Evolutionary conservation across 2,888 invertebrate species (phyloP).

Genomic region (Seira musarum): DNA sequence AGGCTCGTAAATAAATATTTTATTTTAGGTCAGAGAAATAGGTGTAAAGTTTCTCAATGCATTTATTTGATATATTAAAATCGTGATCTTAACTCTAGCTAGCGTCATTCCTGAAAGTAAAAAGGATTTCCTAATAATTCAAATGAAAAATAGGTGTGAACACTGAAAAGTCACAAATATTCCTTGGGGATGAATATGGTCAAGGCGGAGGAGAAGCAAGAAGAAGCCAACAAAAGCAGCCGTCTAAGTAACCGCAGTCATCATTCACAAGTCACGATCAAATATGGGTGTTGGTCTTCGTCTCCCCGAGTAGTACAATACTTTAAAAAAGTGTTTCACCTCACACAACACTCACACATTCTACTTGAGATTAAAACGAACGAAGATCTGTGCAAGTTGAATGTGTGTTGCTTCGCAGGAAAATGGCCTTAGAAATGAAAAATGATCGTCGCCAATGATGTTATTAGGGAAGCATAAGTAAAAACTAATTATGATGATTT

Average conservation of each 20-base stretch:
- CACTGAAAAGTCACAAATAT: conserved; percentile 20
- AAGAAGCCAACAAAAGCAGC: neutral
- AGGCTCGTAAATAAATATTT: neutral
- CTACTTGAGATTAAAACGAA: too few species aligned
- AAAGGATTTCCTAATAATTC: conserved; percentile 3
- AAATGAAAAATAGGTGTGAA: conserved; percentile 8
- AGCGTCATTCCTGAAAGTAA: neutral
- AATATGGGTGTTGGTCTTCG: conserved; percentile 11
- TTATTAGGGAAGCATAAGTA: conserved; percentile 36
- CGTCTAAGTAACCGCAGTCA: neutral
- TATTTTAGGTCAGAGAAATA: neutral
- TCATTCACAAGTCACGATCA: neutral
- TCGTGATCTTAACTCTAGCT: too few species aligned
- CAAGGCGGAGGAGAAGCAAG: neutral
- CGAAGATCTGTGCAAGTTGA: too few species aligned
- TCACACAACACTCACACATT: too few species aligned
- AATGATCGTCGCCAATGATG: conserved; percentile 17
- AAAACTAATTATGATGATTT: conserved; percentile 10
- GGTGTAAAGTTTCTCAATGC: neutral
- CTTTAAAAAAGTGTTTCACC: too few species aligned
- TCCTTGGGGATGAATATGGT: conserved; percentile 8
- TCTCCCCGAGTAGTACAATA: too few species aligned
- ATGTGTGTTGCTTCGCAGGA: neutral
- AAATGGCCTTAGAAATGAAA: conserved; percentile 2
- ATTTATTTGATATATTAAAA: too few species aligned